Evolutionary conservation across 2,888 invertebrate genomes (phyloP), one percentile per base, ranked within the genome.

Genomic region (Sinentomon sp.): DNA sequence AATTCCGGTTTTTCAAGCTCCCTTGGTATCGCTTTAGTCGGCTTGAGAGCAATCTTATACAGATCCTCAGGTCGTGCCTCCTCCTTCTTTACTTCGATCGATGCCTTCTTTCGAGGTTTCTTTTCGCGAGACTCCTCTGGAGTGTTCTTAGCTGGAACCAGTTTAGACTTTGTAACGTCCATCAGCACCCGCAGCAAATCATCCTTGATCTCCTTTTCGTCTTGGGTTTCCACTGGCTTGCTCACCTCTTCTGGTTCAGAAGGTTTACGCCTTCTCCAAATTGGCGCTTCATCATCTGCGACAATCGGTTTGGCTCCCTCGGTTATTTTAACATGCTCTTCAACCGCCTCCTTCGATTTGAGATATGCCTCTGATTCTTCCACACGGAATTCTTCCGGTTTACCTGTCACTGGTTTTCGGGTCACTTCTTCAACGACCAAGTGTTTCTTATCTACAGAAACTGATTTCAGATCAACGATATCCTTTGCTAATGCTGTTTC

Each of bases 161-260:
- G n/a, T n/a, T n/a, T n/a, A n/a, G n/a, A n/a, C n/a, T n/a, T n/a
- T n/a, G n/a, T n/a, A n/a, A n/a, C n/a, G n/a, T n/a, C n/a, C n/a
- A n/a, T n/a, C n/a, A n/a, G n/a, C n/a, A n/a, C n/a, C n/a, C n/a
- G n/a, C n/a, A n/a, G n/a, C n/a, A n/a, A n/a, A n/a, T n/a, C n/a
- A n/a, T n/a, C n/a, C n/a, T n/a, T n/a, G n/a, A n/a, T n/a, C n/a
- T n/a, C n/a, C n/a, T 59, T 60, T 17, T 62, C 47, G 16, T 61
- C 60, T 51, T 67, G 9, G 32, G 18, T 27, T 37, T 38, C 63
- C 39, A 65, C 61, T 25, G n/a, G 58, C 51, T 13, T 60, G 41
- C 26, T 54, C 35, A 39, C 39, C 19, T 36, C 28, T 6, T 39
- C 24, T 4, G 19, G 16, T 25, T 34, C 18, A 5, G 18, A 22